Base-by-base conservation (phyloP, 2,113 vertebrate genomes). In the Rallus limicola region DNA sequence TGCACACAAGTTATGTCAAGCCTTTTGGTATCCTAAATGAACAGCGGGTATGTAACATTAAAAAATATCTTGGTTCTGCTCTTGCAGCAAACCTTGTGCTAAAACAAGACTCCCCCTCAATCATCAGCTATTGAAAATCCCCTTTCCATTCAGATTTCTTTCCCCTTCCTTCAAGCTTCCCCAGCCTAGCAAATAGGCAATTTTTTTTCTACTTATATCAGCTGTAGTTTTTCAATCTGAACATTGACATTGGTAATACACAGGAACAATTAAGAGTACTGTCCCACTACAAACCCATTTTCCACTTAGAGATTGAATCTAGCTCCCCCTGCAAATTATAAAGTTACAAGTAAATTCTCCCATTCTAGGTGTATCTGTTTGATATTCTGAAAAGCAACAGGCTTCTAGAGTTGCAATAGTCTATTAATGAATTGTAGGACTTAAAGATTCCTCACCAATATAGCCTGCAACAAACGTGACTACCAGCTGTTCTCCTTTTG, bases 391-490 rank as follows among this genome's bases (percentile, higher is more conserved):
- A 75, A 93, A 87, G 15, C 10, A 15, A n/a, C 3, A 58, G 17
- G 17, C 20, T 82, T 72, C 48, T 72, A 55, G 11, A 81, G 31
- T 52, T 81, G 31, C 5, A 3, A 23, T 11, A 71, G 34, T 29
- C 25, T 38, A 50, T 59, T 55, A 78, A 56, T 2, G 2, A 84
- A 71, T 14, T 18, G 11, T 18, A 94, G 31, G 26, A 67, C 40
- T 90, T 40, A 70, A 88, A 94, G 26, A 38, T 59, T 91, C 93
- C 99, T 98, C 98, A 99, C 99, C 99, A 81, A 99, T 99, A 94
- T 99, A 99, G 40, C 99, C 99, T 31, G 99, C 99, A 82, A 99
- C 83, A 77, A 99, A 99, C 24, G 99, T 99, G 94, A 99, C 99
- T 29, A 99, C 96, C 96, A 99, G 98, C 96, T 99, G 99, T 86